Conservation (phyloP, 2,113 vertebrate genomes). For the Poicephalus meyeri region DNA sequence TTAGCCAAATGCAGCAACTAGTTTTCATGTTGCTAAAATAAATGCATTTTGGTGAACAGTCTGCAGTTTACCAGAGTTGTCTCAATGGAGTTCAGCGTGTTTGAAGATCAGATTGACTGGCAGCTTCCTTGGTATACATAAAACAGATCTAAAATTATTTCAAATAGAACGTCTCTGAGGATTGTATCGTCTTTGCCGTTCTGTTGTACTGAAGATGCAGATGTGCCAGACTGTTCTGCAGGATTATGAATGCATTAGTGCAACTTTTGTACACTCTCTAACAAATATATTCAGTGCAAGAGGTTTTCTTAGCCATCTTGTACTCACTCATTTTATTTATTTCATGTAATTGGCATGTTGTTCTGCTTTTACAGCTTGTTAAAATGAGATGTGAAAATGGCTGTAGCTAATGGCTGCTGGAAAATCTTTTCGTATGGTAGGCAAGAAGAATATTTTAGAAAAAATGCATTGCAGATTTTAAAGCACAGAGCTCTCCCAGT, state of each 20-base stretch:
- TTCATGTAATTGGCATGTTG: constrained; percentile 67
- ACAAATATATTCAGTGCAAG: constrained; percentile 51
- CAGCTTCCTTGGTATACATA: constrained; percentile 70
- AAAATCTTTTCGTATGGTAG: constrained; percentile 49
- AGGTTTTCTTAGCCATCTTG: constrained; percentile 56
- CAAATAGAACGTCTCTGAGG: constrained; percentile 66
- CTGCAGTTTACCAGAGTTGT: constrained; percentile 62
- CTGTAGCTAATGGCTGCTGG: constrained; percentile 61
- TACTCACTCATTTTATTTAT: constrained; percentile 65
- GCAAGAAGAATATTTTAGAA: neutral
- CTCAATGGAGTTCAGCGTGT: constrained; percentile 58
- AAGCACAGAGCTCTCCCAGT: neutral
- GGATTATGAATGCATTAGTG: constrained; percentile 60
- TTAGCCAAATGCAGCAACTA: constrained; percentile 45
- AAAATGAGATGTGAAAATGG: constrained; percentile 66
- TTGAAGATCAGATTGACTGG: constrained; percentile 78
- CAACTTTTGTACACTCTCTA: constrained; percentile 51
- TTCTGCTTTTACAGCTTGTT: constrained; percentile 66
- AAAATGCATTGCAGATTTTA: neutral
- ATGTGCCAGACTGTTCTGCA: constrained; percentile 55
- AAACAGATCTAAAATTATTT: constrained; percentile 75
- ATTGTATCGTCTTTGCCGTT: constrained; percentile 51
- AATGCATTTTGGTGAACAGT: constrained; percentile 67
- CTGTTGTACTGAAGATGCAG: constrained; percentile 60
- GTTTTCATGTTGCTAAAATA: constrained; percentile 47